Evolutionary conservation across 2,888 invertebrate genomes (phyloP).

Genomic region (Agrotis ipsilon): DNA sequence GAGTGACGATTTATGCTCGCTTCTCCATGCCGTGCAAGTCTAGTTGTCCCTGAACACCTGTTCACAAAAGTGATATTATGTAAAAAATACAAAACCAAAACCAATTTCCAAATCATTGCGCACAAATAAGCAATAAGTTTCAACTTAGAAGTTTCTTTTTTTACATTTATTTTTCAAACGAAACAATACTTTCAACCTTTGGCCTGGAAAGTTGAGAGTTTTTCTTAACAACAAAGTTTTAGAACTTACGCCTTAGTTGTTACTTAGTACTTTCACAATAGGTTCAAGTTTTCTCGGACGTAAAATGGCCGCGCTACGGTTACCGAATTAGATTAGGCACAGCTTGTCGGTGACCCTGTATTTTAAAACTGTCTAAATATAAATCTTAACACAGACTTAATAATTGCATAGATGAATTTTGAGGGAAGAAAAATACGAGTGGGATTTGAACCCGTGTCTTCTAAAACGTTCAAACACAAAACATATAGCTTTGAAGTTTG

Average conservation of each 20-base stretch:
- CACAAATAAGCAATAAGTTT: not conserved
- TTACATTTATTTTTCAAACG: constrained; percentile 23
- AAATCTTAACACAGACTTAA: no score
- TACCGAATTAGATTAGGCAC: constrained; percentile 3
- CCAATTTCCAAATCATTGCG: constrained; percentile 11
- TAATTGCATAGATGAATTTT: no score
- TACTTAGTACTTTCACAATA: constrained; percentile 46
- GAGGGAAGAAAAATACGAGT: no score
- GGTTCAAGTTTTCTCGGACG: constrained; percentile 35
- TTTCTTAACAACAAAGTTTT: constrained; percentile 41
- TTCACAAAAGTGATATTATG: no score
- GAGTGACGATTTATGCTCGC: no score
- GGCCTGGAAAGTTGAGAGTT: constrained; percentile 13
- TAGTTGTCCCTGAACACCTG: no score
- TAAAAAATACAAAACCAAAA: not conserved
- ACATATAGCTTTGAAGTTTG: no score
- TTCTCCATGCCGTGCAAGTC: no score
- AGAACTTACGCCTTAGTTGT: constrained; percentile 22
- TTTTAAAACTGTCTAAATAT: no score
- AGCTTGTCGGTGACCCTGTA: not conserved
- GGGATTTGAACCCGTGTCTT: no score
- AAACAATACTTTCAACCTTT: constrained; percentile 30
- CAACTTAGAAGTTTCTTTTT: not conserved
- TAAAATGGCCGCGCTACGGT: not conserved
- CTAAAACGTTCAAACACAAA: no score